Evolutionary conservation across 2,888 invertebrate species (phyloP).

Genomic region (Notodonta dromedarius): DNA sequence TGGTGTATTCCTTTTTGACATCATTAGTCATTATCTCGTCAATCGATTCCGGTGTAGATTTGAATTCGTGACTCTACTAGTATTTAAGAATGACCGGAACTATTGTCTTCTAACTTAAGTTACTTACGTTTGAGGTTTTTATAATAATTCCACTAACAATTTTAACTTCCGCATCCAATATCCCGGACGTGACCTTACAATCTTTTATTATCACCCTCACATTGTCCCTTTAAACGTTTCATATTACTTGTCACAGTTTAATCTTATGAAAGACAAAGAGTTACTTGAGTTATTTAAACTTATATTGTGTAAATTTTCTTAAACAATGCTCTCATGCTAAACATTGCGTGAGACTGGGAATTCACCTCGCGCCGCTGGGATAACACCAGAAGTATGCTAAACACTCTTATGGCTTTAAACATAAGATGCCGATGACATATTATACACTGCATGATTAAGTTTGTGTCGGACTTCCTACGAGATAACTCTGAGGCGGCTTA

Average conservation of each 20-base stretch:
- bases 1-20: too few relatives aligned
- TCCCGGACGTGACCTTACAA: constrained; percentile 14
- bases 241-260: constrained; percentile 19
- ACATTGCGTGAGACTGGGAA: constrained; percentile 65
- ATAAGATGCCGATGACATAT: constrained; percentile 23
- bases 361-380: constrained; percentile 23
- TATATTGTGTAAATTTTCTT: constrained; percentile 41
- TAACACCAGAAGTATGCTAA: constrained; percentile 13
- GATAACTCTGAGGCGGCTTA: constrained; percentile 20
- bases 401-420: constrained; percentile 21
- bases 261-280: constrained; percentile 24
- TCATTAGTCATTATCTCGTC: too few relatives aligned
- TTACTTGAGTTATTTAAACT: constrained; percentile 28
- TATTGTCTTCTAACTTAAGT: too few relatives aligned
- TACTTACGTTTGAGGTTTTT: not conserved
- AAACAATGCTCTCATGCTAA: constrained; percentile 65
- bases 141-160: not conserved
- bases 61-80: too few relatives aligned
- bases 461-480: constrained; percentile 25
- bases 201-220: constrained; percentile 27
- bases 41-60: too few relatives aligned
- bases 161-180: constrained; percentile 8
- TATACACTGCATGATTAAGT: not conserved
- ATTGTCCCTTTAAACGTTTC: constrained; percentile 24
- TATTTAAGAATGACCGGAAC: too few relatives aligned